phyloP scores from a whole-genome alignment of 2,113 vertebrate species.

The Scortum barcoo region DNA sequence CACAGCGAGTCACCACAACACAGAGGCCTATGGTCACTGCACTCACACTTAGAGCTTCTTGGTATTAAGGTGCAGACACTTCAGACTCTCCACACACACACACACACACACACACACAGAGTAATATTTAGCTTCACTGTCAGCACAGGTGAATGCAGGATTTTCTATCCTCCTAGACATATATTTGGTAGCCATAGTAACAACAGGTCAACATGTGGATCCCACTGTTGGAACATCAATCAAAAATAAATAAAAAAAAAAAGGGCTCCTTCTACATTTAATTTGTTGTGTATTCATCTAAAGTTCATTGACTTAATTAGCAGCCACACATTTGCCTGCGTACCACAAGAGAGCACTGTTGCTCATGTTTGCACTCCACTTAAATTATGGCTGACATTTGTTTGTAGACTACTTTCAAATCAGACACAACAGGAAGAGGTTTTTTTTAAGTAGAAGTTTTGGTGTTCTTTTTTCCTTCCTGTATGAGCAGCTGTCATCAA shows the following conservation, averaged over 20 bases:
- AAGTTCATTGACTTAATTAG: not conserved
- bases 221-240: not conserved
- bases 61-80: constrained; percentile 67
- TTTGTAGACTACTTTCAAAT: not conserved
- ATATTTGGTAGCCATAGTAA: not conserved
- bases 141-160: not conserved
- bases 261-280: not conserved
- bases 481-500: not conserved
- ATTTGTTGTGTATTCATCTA: not conserved
- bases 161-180: not conserved
- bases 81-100: constrained; percentile 12
- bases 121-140: not conserved
- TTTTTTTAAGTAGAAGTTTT: not conserved
- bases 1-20: constrained; percentile 83
- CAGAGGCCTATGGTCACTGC: constrained; percentile 60
- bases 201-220: not conserved
- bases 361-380: constrained; percentile 18
- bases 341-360: constrained; percentile 57
- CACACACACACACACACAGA: too few relatives aligned
- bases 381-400: not conserved
- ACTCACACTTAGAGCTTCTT: constrained; percentile 70
- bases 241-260: too few relatives aligned
- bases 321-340: not conserved
- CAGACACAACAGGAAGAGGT: not conserved
- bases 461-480: not conserved